These are phyloP conservation scores for Hippocampus kuda DNA, from an alignment of 2,797 vertebrate species.

Conservation along the genomic window DNA sequence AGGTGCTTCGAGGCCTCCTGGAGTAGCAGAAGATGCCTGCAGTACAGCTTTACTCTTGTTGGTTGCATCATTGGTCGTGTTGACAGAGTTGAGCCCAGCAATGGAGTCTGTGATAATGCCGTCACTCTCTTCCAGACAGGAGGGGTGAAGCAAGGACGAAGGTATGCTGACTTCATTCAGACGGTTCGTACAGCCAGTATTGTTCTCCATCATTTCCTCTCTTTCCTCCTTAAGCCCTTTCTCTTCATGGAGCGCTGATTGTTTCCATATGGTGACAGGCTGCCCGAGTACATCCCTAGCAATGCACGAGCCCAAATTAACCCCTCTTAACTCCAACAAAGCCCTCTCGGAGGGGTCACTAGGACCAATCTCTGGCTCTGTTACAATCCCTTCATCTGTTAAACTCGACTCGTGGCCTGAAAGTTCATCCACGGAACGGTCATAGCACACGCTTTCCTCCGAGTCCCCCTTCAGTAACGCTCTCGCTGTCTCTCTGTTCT, in stretches of 20 bases:
- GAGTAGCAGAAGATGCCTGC: conserved; percentile 24
- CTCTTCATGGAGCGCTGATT: conserved; percentile 58
- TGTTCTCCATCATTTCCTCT: conserved; percentile 36
- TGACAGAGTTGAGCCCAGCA: conserved; percentile 15
- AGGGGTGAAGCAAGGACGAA: conserved; percentile 14
- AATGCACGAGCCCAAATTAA: conserved; percentile 47
- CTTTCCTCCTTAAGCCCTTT: conserved; percentile 40
- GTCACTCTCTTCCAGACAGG: conserved; percentile 49
- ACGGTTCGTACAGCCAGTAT: conserved; percentile 24
- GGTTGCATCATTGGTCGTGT: conserved; percentile 28
- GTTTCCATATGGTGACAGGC: conserved; percentile 70
- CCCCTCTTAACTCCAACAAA: conserved; percentile 44
- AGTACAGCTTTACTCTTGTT: conserved; percentile 37
- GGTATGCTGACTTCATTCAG: conserved; percentile 30
- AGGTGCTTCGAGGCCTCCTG: conserved; percentile 66
- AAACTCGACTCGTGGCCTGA: conserved; percentile 87
- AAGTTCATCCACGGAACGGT: conserved; percentile 80
- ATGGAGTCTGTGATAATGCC: conserved; percentile 27
- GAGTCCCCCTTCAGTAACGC: conserved; percentile 53
- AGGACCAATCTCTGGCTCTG: conserved; percentile 75
- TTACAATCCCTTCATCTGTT: conserved; percentile 94
- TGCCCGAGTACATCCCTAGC: conserved; percentile 68
- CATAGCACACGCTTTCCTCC: conserved; percentile 63
- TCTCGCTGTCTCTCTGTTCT: conserved; percentile 40
- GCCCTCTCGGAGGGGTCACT: conserved; percentile 47